Conservation (phyloP, 2,797 vertebrate genomes). For the Cryptoblepharus egeriae region DNA sequence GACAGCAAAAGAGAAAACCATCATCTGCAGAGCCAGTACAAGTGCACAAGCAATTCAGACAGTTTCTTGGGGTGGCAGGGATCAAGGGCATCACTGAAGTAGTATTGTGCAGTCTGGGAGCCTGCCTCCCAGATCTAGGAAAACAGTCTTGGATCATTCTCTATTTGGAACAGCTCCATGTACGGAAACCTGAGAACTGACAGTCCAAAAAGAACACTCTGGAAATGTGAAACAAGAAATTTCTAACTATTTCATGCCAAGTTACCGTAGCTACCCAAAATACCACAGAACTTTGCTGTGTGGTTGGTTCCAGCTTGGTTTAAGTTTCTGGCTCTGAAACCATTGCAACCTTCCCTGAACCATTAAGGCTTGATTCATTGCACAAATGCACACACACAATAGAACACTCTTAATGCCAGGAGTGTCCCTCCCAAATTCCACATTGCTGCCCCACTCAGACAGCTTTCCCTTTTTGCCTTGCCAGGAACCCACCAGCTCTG, state of each 20-base stretch:
- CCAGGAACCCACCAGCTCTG: conserved; percentile 89
- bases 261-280: not conserved
- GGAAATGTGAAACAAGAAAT: not conserved
- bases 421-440: not conserved
- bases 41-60: not conserved
- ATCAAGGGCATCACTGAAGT: too few species aligned
- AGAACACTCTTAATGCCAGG: not conserved
- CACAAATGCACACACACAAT: not conserved
- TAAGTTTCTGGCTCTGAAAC: not conserved
- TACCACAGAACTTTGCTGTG: not conserved
- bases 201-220: not conserved
- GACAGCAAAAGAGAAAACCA: not conserved
- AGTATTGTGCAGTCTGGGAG: too few species aligned
- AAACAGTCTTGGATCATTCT: not conserved
- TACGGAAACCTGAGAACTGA: not conserved
- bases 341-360: not conserved
- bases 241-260: not conserved
- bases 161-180: not conserved
- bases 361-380: not conserved
- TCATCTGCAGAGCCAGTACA: not conserved
- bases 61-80: not conserved
- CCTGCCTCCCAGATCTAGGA: too few species aligned
- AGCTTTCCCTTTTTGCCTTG: not conserved
- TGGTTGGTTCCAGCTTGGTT: too few species aligned
- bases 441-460: not conserved